Percentiles rank a stretch among this genome's conserved stretches.
Conservation (phyloP, 1,140 invertebrate species). For the Agrilus planipennis region DNA sequence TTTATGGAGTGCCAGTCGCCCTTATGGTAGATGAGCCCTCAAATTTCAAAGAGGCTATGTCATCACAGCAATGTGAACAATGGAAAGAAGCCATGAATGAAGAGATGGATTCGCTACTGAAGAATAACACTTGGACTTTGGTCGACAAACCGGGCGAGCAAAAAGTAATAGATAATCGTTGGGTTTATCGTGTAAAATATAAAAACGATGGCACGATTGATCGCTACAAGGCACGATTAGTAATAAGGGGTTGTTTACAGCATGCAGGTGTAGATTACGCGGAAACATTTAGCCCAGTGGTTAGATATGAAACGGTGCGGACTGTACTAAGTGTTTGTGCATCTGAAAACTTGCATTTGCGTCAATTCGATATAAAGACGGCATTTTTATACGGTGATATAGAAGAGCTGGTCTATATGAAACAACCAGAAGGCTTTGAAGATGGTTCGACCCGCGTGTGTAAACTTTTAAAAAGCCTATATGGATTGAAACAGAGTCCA, state of each 20-base stretch:
- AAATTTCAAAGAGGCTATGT: no score
- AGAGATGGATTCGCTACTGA: constrained; percentile 5
- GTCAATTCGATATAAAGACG: constrained; percentile 25
- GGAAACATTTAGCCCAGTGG: constrained; percentile 28
- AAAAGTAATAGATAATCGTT: constrained; percentile 4
- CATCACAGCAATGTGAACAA: no score
- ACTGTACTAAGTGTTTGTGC: constrained; percentile 19
- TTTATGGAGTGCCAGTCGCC: no score
- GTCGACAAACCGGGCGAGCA: constrained; percentile 2
- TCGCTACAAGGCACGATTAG: constrained; percentile 33
- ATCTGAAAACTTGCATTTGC: constrained; percentile 5
- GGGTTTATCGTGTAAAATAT: constrained; percentile 18
- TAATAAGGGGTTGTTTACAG: constrained; percentile 32
- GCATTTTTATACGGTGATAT: constrained; percentile 31
- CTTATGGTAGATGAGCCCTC: no score
- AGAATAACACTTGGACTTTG: constrained; percentile 8
- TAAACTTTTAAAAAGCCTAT: constrained; percentile 28
- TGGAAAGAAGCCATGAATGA: no score
- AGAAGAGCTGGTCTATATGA: constrained; percentile 33
- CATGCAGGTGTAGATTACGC: constrained; percentile 21
- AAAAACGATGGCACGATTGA: constrained; percentile 10
- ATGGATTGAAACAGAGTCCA: constrained; percentile 31
- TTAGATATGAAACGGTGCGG: constrained; percentile 20
- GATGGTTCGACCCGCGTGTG: constrained; percentile 19
- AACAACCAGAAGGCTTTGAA: constrained; percentile 30